Base-by-base conservation (phyloP, 2,113 vertebrate genomes). In the Ibidorhyncha struthersii region DNA sequence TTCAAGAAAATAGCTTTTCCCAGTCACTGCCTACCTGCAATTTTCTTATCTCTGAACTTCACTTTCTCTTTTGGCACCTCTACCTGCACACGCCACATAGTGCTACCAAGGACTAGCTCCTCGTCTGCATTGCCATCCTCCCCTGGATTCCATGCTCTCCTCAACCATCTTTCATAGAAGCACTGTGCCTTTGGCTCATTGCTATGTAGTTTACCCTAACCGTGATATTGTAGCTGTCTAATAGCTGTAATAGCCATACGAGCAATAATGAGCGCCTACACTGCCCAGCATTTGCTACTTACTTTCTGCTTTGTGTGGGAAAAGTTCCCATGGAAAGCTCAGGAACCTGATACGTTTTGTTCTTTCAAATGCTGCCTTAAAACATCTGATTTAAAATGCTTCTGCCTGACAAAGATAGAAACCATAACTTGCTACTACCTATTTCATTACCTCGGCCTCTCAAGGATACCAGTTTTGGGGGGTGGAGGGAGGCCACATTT, bases 281-380 rank as follows among this genome's bases (percentile, higher is more conserved):
- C 32, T 82, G 23, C 32, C 21, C 41, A 1, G 4, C 8, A 12
- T 74, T 76, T 92, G 12, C 59, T 41, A 22, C 45, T 58, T 83
- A 16, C 19, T 78, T 90, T 61, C 71, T 92, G 23, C 22, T 73
- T 76, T 53, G 30, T 23, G 49, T 18, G 10, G 40, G 36, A 79
- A 43, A 86, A 89, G 25, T 84, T 94, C 30, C 43, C 32, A 32
- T 2, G 10, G 40, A 85, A 91, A 90, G 27, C 34, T 87, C 23
- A 67, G 80, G 34, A 71, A 65, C 9, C 2, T 45, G 34, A 10
- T 19, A 36, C 0, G 2, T 14, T 41, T 29, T 61, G 18, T 61
- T 91, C 56, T 95, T 91, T 62, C 47, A 82, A 95, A 82, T 7
- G 25, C 26, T 83, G 49, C 40, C 34, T 71, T 81, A 63, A 89